phyloP scores from a whole-genome alignment of 1,140 invertebrate genomes.

The Listronotus oregonensis region DNA sequence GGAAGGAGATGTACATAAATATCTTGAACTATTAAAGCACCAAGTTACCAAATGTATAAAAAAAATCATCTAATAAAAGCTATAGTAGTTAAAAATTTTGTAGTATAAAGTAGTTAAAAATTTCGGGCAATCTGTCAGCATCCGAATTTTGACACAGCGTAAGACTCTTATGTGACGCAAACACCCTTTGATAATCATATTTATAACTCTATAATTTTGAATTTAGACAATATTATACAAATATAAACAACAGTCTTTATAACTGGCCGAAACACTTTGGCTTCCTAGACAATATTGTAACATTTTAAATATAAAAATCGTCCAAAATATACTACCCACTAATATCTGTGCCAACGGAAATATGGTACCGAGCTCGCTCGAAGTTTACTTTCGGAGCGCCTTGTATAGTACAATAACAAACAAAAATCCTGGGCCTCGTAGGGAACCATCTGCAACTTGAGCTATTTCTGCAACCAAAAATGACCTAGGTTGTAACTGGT shows the following conservation, averaged over 20 bases:
- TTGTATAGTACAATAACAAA: too few relatives aligned
- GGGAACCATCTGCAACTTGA: not conserved
- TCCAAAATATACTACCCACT: conserved; percentile 51
- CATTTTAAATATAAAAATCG: conserved; percentile 42
- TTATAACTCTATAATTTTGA: conserved; percentile 50
- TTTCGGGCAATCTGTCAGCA: too few relatives aligned
- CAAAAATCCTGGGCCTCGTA: conserved; percentile 34
- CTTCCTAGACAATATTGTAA: conserved; percentile 47
- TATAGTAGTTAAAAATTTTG: too few relatives aligned
- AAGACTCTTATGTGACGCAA: too few relatives aligned
- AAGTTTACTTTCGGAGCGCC: not conserved
- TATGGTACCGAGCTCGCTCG: conserved; percentile 1
- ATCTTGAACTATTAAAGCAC: too few relatives aligned
- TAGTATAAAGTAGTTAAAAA: too few relatives aligned
- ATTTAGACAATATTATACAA: conserved; percentile 53
- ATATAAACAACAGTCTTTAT: conserved; percentile 56
- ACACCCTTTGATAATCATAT: not conserved
- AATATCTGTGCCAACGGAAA: conserved; percentile 9
- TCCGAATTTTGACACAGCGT: too few relatives aligned
- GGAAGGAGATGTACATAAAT: too few relatives aligned
- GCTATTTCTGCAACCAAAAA: too few relatives aligned
- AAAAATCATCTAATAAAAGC: too few relatives aligned
- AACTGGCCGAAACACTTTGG: conserved; percentile 56
- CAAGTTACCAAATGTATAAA: too few relatives aligned
- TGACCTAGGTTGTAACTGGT: conserved; percentile 29